Percentiles rank a stretch among this genome's conserved stretches.
Conservation (phyloP, 1,140 invertebrate genomes). For the Sminthurinus signatus region DNA sequence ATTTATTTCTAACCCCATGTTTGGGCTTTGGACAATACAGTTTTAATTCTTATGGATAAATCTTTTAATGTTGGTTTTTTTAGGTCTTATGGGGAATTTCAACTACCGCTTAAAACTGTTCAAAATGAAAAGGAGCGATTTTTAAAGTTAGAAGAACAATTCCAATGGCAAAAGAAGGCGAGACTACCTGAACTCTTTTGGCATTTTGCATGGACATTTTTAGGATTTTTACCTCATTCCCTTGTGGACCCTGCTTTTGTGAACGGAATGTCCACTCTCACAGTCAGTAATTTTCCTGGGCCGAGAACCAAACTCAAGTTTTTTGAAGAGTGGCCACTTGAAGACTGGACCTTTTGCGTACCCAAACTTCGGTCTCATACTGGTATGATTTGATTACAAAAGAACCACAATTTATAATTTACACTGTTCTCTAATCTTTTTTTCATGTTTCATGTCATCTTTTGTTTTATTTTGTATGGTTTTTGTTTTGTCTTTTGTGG, state of each 20-base stretch:
- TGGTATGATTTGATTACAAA: no score
- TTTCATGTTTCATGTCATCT: no score
- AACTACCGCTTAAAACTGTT: neutral
- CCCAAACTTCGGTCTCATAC: no score
- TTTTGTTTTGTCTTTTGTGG: no score
- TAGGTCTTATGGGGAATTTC: constrained; percentile 6
- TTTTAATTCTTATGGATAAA: neutral
- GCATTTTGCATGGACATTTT: constrained; percentile 16
- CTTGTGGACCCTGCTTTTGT: constrained; percentile 22
- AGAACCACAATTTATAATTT: no score
- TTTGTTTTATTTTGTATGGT: no score
- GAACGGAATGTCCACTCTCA: constrained; percentile 34
- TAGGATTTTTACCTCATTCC: constrained; percentile 17
- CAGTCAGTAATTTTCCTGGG: constrained; percentile 37
- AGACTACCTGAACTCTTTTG: constrained; percentile 24
- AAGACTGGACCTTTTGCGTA: no score
- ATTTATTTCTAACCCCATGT: neutral
- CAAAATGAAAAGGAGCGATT: constrained; percentile 7
- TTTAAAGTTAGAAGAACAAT: constrained; percentile 3
- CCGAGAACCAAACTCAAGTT: constrained; percentile 9
- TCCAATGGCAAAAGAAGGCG: constrained; percentile 21
- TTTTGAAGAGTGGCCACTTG: constrained; percentile 23
- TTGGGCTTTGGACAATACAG: neutral
- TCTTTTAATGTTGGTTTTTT: no score
- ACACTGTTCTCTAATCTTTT: no score